phyloP scores from a whole-genome alignment of 2,888 invertebrate genomes.

The Chromoteleia sp. region DNA sequence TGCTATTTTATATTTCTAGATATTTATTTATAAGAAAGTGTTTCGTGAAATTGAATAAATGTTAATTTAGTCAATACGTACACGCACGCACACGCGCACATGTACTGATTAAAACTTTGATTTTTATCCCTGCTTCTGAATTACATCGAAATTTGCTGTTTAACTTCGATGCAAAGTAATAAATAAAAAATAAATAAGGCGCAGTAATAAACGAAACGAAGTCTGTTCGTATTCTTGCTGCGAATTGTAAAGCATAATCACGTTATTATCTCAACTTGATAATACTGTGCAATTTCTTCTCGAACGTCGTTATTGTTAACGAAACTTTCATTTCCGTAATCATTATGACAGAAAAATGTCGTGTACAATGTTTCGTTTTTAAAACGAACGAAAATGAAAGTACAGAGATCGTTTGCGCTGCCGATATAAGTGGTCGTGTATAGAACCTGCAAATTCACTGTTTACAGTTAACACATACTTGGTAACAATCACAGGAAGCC shows the following conservation, averaged over 20 bases:
- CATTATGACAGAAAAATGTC: conserved; percentile 16
- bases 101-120: no score
- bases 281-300: conserved; percentile 14
- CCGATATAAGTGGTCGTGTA: background rate
- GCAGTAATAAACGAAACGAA: conserved; percentile 1
- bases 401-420: background rate
- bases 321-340: conserved; percentile 35
- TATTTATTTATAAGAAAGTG: no score
- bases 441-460: background rate
- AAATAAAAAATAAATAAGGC: background rate
- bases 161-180: conserved; percentile 1
- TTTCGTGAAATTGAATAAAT: no score
- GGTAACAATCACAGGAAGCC: conserved; percentile 4
- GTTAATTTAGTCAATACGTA: no score
- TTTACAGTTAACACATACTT: conserved; percentile 14
- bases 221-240: background rate
- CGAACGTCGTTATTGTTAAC: conserved; percentile 25
- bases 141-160: background rate
- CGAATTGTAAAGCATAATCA: conserved; percentile 7
- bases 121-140: background rate
- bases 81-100: no score
- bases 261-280: conserved; percentile 11
- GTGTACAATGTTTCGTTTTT: background rate
- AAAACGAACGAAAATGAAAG: background rate
- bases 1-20: no score